These are phyloP conservation scores for Strigops habroptila DNA, from an alignment of 2,113 vertebrate species.

Conservation along the genomic window DNA sequence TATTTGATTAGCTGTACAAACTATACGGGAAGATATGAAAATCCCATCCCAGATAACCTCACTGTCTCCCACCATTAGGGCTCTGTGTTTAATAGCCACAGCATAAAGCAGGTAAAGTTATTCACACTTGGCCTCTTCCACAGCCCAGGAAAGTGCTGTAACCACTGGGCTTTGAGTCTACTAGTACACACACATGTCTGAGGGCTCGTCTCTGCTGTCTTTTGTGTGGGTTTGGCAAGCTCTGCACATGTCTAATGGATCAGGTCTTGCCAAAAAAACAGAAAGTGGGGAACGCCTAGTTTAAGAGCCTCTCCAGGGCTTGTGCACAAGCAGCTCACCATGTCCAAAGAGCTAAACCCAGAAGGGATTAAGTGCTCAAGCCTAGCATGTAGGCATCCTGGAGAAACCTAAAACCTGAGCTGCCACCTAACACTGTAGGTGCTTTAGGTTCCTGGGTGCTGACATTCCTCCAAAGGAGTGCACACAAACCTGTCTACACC, in stretches of 20 bases:
- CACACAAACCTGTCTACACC: not conserved
- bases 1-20: not conserved
- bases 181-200: constrained; percentile 13
- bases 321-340: constrained; percentile 17
- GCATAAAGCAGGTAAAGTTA: not conserved
- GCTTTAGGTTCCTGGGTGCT: not conserved
- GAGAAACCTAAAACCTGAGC: constrained; percentile 52
- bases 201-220: constrained; percentile 36
- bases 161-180: not conserved
- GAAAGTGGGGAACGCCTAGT: constrained; percentile 14
- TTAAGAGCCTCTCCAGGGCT: constrained; percentile 1
- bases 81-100: not conserved
- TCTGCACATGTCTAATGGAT: constrained; percentile 7
- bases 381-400: not conserved
- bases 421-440: constrained; percentile 14
- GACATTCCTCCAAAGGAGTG: not conserved
- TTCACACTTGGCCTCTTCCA: constrained; percentile 17
- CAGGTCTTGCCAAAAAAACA: constrained; percentile 13
- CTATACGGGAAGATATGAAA: not conserved
- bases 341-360: constrained; percentile 10
- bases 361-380: constrained; percentile 40
- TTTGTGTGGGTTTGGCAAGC: constrained; percentile 61
- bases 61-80: not conserved
- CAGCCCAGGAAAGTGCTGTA: not conserved
- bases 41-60: not conserved